Conservation (phyloP, 2,113 vertebrate species). For the Lepus timidus region DNA sequence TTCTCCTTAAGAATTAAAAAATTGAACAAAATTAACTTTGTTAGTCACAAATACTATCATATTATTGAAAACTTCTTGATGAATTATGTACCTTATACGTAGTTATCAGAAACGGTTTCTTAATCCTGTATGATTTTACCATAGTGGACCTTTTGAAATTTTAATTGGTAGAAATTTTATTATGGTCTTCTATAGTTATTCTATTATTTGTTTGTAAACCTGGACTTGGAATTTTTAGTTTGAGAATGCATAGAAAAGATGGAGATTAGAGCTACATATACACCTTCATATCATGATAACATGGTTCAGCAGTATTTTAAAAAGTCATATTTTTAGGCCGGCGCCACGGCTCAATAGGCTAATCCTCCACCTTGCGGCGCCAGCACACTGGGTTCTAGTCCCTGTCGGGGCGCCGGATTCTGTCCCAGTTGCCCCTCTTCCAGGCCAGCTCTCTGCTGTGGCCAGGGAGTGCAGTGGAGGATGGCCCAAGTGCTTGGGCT, state of each 20-base stretch:
- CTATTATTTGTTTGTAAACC: constrained; percentile 25
- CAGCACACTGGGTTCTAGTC: too few relatives aligned
- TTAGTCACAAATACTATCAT: background rate
- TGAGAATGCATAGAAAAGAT: background rate
- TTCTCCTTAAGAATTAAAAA: constrained; percentile 6
- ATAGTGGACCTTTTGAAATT: constrained; percentile 48
- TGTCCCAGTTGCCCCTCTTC: too few relatives aligned
- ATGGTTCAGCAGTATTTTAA: background rate
- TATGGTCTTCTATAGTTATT: background rate
- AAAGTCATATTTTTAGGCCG: background rate
- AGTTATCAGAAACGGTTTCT: constrained; percentile 31
- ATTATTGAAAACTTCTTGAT: constrained; percentile 16
- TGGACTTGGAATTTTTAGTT: constrained; percentile 22
- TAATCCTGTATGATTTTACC: background rate
- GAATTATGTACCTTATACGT: background rate
- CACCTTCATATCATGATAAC: background rate
- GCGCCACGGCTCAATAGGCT: too few relatives aligned
- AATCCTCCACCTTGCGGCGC: too few relatives aligned
- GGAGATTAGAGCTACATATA: background rate
- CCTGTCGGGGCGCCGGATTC: too few relatives aligned
- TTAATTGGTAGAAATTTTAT: constrained; percentile 53
- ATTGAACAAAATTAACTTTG: background rate
- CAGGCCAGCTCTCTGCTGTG: too few relatives aligned
- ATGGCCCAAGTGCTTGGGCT: too few relatives aligned
- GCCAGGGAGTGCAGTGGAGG: too few relatives aligned